A percentile compares a stretch with the other conserved stretches of the same genome.
Conservation (phyloP, 2,888 invertebrate species). For the Fragum fragum region DNA sequence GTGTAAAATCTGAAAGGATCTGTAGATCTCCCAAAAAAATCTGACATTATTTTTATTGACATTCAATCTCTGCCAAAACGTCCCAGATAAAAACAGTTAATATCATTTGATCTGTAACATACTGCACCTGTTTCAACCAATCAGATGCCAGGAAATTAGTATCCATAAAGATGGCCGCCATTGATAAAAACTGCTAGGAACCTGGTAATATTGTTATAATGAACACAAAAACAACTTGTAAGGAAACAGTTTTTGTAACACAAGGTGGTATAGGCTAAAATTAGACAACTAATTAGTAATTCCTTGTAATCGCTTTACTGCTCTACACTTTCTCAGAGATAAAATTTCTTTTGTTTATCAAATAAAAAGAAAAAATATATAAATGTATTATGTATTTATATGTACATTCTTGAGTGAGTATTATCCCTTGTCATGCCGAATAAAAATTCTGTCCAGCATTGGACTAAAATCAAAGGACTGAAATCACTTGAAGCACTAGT, state of each 20-base stretch:
- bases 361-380: background rate
- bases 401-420: no score
- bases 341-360: background rate
- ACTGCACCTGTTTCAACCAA: constrained; percentile 61
- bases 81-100: constrained; percentile 27
- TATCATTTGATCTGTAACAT: constrained; percentile 43
- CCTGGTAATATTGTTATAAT: constrained; percentile 3
- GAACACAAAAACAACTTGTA: constrained; percentile 22
- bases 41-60: constrained; percentile 23
- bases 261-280: constrained; percentile 23
- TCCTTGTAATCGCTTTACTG: background rate
- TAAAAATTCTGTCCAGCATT: no score
- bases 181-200: constrained; percentile 41
- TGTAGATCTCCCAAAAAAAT: constrained; percentile 7
- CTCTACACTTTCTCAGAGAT: background rate
- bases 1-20: background rate
- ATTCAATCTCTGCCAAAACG: constrained; percentile 26
- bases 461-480: no score
- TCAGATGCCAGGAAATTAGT: constrained; percentile 52
- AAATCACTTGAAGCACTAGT: no score
- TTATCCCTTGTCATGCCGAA: no score
- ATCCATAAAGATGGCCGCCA: constrained; percentile 62
- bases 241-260: background rate
- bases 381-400: no score
- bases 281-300: constrained; percentile 3